Evolutionary conservation across 1,140 invertebrate species (phyloP), one percentile per base, ranked within the genome.

Genomic region (Drosophila rufa): DNA sequence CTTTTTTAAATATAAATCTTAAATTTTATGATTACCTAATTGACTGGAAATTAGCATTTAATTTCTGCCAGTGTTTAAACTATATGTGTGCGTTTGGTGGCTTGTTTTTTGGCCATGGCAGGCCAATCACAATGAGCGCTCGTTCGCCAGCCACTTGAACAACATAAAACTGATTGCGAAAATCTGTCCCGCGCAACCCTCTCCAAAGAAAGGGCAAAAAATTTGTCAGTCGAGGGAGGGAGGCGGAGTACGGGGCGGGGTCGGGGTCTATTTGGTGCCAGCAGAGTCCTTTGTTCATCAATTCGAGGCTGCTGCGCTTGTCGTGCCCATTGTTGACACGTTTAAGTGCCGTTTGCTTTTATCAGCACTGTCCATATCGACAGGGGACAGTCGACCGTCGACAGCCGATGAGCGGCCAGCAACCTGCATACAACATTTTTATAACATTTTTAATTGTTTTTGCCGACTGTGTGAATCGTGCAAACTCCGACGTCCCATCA

Each of bases 401-500:
- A 45, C 65, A 47, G n/a, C 15, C 60, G 69, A 40, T 11, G 19
- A 57, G 22, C 48, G 65, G 38, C 60, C 27, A 59, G 40, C 76
- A 59, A 80, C 81, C 74, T 80, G 84, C 85, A 89, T 87, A 80
- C 83, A 89, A 80, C 85, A 89, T 89, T 89, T 89, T 89, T 84
- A 89, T 87, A 89, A 89, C 85, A 74, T 82, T 89, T 89, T 89
- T 89, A 89, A 89, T 89, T 89, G 85, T 89, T 89, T 89, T 79
- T 89, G 85, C 73, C 85, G 82, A 90, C 85, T 79, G 71, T 82
- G 76, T 66, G 82, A 87, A 71, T 82, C 74, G 58, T 53, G 62
- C 69, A 61, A 56, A 56, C 51, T 51, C 58, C 56, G 40, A 30
- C 64, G 68, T 76, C 70, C 85, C 85, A 89, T 89, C 85, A 89